phyloP scores from a whole-genome alignment of 2,113 vertebrate species.

The Misgurnus mizolepis region DNA sequence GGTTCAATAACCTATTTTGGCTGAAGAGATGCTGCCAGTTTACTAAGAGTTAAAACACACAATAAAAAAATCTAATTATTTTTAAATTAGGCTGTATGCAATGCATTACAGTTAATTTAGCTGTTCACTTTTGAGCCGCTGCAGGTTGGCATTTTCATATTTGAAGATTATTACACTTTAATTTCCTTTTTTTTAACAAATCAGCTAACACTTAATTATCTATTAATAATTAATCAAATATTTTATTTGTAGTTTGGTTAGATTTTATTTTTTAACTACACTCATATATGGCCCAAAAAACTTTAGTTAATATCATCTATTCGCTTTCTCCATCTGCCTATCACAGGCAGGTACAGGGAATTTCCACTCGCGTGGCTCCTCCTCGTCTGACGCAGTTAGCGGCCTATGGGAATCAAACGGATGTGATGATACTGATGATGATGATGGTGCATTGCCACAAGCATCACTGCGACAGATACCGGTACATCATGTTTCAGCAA shows the following conservation, averaged over 20 bases:
- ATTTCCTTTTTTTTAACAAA: too few species aligned
- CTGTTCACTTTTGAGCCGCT: too few species aligned
- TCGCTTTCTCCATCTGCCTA: constrained; percentile 58
- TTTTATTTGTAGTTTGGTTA: too few species aligned
- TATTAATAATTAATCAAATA: too few species aligned
- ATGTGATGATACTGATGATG: constrained; percentile 25
- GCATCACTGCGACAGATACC: constrained; percentile 39
- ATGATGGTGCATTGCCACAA: constrained; percentile 21
- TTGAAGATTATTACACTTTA: too few species aligned
- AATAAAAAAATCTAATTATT: not conserved
- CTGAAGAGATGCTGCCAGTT: not conserved
- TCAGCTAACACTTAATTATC: too few species aligned
- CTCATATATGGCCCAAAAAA: not conserved
- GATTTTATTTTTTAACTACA: too few species aligned
- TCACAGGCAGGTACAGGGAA: constrained; percentile 70
- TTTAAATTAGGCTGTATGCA: too few species aligned
- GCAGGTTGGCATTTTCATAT: too few species aligned
- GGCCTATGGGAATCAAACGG: constrained; percentile 59
- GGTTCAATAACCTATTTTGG: not conserved
- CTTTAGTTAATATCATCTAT: not conserved
- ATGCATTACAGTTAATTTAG: too few species aligned
- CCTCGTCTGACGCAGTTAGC: constrained; percentile 73
- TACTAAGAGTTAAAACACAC: not conserved
- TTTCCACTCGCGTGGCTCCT: constrained; percentile 74
- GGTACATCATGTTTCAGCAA: not conserved